These are phyloP conservation scores for Gobio occitaniae DNA, from an alignment of 2,797 vertebrate genomes.

Conservation along the genomic window DNA sequence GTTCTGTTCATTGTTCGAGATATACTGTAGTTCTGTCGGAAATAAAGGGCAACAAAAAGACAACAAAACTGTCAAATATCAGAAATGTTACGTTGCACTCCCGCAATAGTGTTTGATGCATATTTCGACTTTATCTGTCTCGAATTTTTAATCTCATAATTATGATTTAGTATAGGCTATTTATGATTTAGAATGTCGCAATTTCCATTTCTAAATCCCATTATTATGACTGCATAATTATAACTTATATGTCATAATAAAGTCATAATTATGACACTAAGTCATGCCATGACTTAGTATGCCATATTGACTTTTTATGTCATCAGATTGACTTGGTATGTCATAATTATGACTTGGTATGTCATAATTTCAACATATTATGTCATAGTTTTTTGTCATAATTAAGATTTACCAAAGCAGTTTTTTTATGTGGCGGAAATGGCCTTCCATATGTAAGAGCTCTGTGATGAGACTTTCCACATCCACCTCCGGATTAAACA, in stretches of 20 bases:
- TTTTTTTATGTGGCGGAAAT: neutral
- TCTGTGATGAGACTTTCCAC: constrained; percentile 27
- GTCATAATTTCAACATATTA: neutral
- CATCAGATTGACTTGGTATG: neutral
- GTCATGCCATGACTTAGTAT: too few species aligned
- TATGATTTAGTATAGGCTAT: neutral
- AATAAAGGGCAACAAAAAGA: neutral
- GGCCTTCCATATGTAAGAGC: neutral
- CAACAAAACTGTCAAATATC: neutral
- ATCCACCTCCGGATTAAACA: constrained; percentile 23
- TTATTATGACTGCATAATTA: too few species aligned
- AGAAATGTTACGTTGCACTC: neutral
- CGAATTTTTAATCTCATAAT: neutral
- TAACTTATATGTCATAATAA: too few species aligned
- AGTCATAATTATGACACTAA: too few species aligned
- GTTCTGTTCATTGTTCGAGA: too few species aligned
- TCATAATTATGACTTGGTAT: neutral
- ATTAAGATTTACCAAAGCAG: neutral
- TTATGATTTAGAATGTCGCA: too few species aligned
- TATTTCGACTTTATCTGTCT: neutral
- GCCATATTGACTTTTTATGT: neutral
- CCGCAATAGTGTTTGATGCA: neutral
- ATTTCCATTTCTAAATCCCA: neutral
- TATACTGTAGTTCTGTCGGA: neutral
- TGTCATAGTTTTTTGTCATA: neutral